These are phyloP conservation scores for Oryzias dopingdopingensis DNA, from an alignment of 2,797 vertebrate species.

Conservation along the genomic window DNA sequence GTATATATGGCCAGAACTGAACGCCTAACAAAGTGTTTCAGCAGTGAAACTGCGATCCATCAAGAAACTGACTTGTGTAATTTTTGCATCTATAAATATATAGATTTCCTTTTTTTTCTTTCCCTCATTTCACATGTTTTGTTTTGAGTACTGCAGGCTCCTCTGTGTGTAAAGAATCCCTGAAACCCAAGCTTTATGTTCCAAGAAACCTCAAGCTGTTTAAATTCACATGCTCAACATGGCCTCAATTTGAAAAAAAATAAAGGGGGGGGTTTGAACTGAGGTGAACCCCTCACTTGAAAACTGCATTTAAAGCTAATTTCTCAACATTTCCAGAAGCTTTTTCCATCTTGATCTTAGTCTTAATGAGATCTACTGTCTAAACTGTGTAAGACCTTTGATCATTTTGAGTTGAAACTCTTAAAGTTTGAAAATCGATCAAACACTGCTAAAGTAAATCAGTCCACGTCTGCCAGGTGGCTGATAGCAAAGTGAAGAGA, in stretches of 20 bases:
- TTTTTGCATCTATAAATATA: background rate
- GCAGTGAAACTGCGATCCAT: constrained; percentile 4
- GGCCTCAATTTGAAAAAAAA: constrained; percentile 18
- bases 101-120: constrained; percentile 6
- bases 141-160: background rate
- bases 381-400: constrained; percentile 3
- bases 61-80: constrained; percentile 5
- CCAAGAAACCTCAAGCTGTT: constrained; percentile 6
- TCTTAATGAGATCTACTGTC: constrained; percentile 4
- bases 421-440: background rate
- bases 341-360: constrained; percentile 2
- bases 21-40: constrained; percentile 14
- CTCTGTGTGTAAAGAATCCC: constrained; percentile 10
- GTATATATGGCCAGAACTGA: constrained; percentile 14
- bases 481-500: constrained; percentile 34
- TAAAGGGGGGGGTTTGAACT: constrained; percentile 14
- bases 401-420: constrained; percentile 8
- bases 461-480: constrained; percentile 28
- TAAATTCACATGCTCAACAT: constrained; percentile 12
- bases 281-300: constrained; percentile 7
- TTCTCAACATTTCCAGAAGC: constrained; percentile 17
- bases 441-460: constrained; percentile 27
- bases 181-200: constrained; percentile 17
- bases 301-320: constrained; percentile 11
- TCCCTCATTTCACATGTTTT: background rate